Evolutionary conservation across 2,888 invertebrate genomes (phyloP).

Genomic region (Eucera pruinosa): DNA sequence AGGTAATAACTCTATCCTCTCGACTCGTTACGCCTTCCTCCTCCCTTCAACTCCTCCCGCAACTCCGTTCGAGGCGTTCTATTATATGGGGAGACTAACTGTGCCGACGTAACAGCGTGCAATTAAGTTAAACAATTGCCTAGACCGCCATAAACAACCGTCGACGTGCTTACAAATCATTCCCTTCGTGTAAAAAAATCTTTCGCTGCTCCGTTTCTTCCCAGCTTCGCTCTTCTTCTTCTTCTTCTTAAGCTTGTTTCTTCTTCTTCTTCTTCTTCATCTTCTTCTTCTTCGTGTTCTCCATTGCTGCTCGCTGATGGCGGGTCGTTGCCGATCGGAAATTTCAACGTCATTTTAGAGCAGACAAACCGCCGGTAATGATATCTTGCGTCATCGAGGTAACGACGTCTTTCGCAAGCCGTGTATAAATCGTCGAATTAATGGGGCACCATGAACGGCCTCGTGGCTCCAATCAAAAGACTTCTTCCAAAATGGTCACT

Average conservation of each 20-base stretch:
- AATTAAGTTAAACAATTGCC: slow-evolving; percentile 83
- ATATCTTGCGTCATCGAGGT: slow-evolving; percentile 66
- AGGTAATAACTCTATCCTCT: slow-evolving; percentile 82
- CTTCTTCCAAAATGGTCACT: slow-evolving; percentile 4
- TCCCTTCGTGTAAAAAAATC: slow-evolving; percentile 59
- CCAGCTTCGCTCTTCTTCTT: slow-evolving; percentile 15
- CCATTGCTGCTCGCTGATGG: slow-evolving; percentile 24
- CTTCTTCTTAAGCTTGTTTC: slow-evolving; percentile 18
- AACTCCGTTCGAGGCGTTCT: slow-evolving; percentile 53
- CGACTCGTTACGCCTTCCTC: slow-evolving; percentile 57
- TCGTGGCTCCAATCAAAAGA: slow-evolving; percentile 33
- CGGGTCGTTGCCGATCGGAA: slow-evolving; percentile 31
- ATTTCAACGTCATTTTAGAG: slow-evolving; percentile 56
- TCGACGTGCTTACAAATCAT: slow-evolving; percentile 76
- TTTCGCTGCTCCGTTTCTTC: slow-evolving; percentile 35
- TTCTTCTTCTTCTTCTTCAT: slow-evolving; percentile 12
- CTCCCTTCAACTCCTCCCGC: slow-evolving; percentile 6
- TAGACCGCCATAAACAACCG: slow-evolving; percentile 77
- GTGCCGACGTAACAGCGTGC: slow-evolving; percentile 79
- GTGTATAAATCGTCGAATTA: slow-evolving; percentile 67
- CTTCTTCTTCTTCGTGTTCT: not conserved
- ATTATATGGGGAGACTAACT: slow-evolving; percentile 77
- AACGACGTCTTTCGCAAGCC: slow-evolving; percentile 59
- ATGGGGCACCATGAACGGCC: slow-evolving; percentile 53
- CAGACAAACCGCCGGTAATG: slow-evolving; percentile 64